These are phyloP conservation scores for Oscheius myriophilus DNA, from an alignment of 2,888 invertebrate genomes.

Conservation along the genomic window DNA sequence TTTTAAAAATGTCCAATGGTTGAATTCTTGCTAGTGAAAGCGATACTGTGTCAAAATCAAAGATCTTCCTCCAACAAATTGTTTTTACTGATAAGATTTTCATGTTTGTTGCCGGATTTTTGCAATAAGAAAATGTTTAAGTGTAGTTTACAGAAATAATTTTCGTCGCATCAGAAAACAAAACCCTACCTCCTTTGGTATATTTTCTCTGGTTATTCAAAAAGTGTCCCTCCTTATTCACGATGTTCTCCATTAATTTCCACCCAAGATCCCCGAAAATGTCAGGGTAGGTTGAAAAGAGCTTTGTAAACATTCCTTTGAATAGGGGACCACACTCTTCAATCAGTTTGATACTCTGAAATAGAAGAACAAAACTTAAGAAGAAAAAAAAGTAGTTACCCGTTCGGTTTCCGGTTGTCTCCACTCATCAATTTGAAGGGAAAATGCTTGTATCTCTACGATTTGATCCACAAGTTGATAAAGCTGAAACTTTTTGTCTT, in stretches of 20 bases:
- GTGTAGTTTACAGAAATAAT: too few relatives aligned
- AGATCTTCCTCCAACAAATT: too few relatives aligned
- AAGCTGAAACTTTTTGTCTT: conserved; percentile 30
- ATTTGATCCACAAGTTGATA: conserved; percentile 50
- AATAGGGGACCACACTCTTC: conserved; percentile 1
- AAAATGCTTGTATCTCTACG: conserved; percentile 43
- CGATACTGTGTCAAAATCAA: too few relatives aligned
- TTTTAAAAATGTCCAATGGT: too few relatives aligned
- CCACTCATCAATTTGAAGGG: conserved; percentile 43
- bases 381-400: too few relatives aligned
- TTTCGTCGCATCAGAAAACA: too few relatives aligned
- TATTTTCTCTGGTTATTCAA: neutral
- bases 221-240: neutral
- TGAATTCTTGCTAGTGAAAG: too few relatives aligned
- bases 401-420: conserved; percentile 13
- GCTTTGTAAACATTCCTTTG: neutral
- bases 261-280: conserved; percentile 15
- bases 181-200: neutral
- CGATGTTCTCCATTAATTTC: conserved; percentile 11
- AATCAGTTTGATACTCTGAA: conserved; percentile 9
- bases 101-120: too few relatives aligned
- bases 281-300: conserved; percentile 15
- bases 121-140: too few relatives aligned
- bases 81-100: too few relatives aligned
- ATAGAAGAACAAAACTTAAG: neutral